These are phyloP conservation scores for Scolopax rusticola DNA, from an alignment of 2,797 vertebrate genomes.

Conservation along the genomic window DNA sequence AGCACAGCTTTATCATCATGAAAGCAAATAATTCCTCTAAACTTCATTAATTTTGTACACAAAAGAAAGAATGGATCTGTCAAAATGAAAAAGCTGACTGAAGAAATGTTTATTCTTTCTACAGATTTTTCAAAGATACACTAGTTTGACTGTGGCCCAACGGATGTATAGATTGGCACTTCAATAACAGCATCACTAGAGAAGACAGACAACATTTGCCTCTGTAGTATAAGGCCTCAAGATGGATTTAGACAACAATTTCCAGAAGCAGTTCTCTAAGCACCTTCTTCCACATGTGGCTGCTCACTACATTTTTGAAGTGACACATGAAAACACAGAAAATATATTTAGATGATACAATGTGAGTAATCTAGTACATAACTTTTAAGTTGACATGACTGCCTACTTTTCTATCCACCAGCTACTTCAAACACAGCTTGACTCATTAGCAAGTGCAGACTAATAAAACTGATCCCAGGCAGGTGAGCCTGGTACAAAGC, in stretches of 20 bases:
- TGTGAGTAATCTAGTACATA: accelerated
- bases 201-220: background rate
- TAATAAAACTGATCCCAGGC: background rate
- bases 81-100: background rate
- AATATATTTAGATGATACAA: background rate
- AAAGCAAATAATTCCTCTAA: background rate
- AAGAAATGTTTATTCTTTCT: background rate
- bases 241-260: background rate
- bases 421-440: background rate
- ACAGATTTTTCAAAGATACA: background rate
- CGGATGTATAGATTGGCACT: background rate
- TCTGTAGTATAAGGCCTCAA: background rate
- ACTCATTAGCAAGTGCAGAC: background rate
- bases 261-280: background rate
- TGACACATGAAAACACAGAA: background rate
- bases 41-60: background rate
- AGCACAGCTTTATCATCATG: background rate
- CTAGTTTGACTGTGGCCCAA: background rate
- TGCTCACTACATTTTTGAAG: background rate
- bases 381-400: background rate
- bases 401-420: background rate
- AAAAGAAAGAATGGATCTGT: background rate
- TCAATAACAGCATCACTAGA: background rate
- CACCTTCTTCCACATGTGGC: background rate
- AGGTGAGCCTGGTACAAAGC: background rate